Evolutionary conservation across 2,113 vertebrate genomes (phyloP).

Genomic region (Australoheros scitulus): DNA sequence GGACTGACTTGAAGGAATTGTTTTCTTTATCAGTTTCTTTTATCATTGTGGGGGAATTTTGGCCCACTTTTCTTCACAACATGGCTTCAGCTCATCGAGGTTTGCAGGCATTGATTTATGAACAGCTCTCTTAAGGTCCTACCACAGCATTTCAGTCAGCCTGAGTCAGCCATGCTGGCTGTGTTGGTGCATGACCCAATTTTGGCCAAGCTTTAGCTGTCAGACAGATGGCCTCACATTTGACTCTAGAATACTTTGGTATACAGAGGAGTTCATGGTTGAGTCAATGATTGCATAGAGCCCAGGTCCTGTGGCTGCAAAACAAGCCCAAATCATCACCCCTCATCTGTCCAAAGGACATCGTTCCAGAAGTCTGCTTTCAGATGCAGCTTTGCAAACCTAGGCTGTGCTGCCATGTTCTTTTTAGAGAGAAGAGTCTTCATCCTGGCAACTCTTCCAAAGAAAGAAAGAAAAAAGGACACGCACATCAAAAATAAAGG

Average conservation of each 20-base stretch:
- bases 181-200: no score
- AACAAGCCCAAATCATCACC: background rate
- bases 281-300: background rate
- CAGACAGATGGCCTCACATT: background rate
- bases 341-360: background rate
- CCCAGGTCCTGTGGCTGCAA: background rate
- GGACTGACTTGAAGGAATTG: background rate
- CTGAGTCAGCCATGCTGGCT: background rate
- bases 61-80: background rate
- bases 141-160: no score
- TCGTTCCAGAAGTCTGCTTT: background rate
- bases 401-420: background rate
- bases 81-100: background rate
- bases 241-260: background rate
- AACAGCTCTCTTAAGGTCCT: background rate
- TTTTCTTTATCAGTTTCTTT: background rate
- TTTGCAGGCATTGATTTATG: background rate
- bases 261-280: background rate
- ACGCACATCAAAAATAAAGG: no score
- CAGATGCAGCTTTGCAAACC: background rate
- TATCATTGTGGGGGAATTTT: no score
- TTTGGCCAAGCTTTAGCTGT: no score
- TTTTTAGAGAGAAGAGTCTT: background rate
- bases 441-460: background rate
- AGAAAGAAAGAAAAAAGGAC: no score